Evolutionary conservation across 2,113 vertebrate species (phyloP).

Genomic region (Plecotus auritus): DNA sequence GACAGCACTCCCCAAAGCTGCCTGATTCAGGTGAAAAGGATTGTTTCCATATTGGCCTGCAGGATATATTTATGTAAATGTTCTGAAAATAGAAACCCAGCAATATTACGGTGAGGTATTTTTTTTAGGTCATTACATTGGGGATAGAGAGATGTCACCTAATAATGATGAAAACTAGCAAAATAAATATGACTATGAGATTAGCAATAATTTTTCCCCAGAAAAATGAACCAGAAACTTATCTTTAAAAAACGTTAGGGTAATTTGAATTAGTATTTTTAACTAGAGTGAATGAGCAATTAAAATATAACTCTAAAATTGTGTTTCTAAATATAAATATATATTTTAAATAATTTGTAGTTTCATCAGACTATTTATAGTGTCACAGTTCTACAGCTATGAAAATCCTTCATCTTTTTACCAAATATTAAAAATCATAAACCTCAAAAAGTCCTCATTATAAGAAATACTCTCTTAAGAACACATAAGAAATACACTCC

Average conservation of each 20-base stretch:
- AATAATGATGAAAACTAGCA: constrained; percentile 63
- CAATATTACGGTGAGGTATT: constrained; percentile 52
- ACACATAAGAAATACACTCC: constrained; percentile 1
- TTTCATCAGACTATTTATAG: constrained; percentile 28
- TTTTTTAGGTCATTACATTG: constrained; percentile 50
- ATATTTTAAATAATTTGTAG: constrained; percentile 55
- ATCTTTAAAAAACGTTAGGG: neutral
- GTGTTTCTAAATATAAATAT: constrained; percentile 56
- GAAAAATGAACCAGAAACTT: constrained; percentile 51
- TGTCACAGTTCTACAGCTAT: constrained; percentile 48
- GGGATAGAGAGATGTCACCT: constrained; percentile 18
- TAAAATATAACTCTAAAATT: constrained; percentile 56
- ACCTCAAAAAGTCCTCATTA: constrained; percentile 9
- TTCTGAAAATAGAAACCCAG: constrained; percentile 68
- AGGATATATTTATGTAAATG: constrained; percentile 75
- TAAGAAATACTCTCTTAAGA: constrained; percentile 41
- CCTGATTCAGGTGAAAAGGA: constrained; percentile 51
- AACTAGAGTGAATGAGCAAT: neutral
- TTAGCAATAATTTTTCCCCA: constrained; percentile 51
- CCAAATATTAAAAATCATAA: constrained; percentile 52
- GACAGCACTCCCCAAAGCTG: constrained; percentile 63
- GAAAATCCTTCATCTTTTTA: constrained; percentile 56
- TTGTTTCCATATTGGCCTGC: constrained; percentile 53
- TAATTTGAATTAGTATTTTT: constrained; percentile 35
- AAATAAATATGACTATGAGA: constrained; percentile 57